These are phyloP conservation scores for Cosmorhoe ocellata DNA, from an alignment of 2,888 invertebrate genomes.

Conservation along the genomic window DNA sequence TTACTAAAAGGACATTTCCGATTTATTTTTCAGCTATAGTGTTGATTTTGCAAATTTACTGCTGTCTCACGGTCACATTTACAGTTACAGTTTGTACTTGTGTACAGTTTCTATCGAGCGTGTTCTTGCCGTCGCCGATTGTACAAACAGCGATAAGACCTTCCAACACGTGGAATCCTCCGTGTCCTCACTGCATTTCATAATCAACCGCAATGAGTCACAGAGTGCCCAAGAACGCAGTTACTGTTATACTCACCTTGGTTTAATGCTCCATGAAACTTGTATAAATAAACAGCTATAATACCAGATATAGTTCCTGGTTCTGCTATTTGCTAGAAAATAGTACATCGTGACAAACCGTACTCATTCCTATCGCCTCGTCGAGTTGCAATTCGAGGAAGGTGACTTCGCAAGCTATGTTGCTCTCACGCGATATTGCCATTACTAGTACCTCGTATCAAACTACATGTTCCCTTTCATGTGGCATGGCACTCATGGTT, in stretches of 20 bases:
- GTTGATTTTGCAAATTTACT: too few relatives aligned
- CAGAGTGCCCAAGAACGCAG: constrained; percentile 1
- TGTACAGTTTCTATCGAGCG: too few relatives aligned
- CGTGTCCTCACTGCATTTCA: constrained; percentile 11
- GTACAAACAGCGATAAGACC: constrained; percentile 9
- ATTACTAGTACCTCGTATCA: neutral
- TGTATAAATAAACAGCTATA: constrained; percentile 1
- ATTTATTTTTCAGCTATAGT: too few relatives aligned
- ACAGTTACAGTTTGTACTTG: too few relatives aligned
- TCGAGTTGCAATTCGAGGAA: too few relatives aligned
- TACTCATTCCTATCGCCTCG: too few relatives aligned
- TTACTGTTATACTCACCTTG: constrained; percentile 11
- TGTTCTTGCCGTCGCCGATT: neutral
- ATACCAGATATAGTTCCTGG: neutral
- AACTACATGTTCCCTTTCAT: neutral
- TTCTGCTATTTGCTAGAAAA: neutral
- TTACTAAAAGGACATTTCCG: too few relatives aligned
- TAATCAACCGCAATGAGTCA: constrained; percentile 12
- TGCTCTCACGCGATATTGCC: constrained; percentile 11
- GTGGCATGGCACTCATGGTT: neutral
- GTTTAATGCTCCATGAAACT: constrained; percentile 7
- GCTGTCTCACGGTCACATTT: too few relatives aligned
- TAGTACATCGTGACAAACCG: too few relatives aligned
- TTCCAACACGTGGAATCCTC: constrained; percentile 8
- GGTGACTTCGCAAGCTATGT: neutral